Evolutionary conservation across 1,140 invertebrate genomes (phyloP).

Genomic region (Zaprionus vittiger): DNA sequence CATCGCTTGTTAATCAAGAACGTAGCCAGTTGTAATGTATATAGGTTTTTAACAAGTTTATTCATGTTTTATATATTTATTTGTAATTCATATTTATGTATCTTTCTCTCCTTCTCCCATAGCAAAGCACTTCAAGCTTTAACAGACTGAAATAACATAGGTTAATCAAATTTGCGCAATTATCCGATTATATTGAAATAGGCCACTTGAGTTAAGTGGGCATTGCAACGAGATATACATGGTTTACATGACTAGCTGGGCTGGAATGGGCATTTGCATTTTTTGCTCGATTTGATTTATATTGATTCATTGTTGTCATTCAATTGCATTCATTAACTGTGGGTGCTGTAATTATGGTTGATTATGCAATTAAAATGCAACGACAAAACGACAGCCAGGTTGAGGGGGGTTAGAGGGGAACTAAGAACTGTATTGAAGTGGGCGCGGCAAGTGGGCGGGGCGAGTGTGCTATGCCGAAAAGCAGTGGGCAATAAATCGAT

Average conservation of each 20-base stretch:
- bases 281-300: constrained; percentile 26
- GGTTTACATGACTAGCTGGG: background rate
- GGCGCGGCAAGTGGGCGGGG: background rate
- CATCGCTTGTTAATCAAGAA: too few relatives aligned
- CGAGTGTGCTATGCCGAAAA: background rate
- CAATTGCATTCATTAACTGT: background rate
- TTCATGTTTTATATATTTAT: too few relatives aligned
- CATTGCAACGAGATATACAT: background rate
- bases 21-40: too few relatives aligned
- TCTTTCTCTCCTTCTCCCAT: too few relatives aligned
- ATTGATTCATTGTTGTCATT: constrained; percentile 19
- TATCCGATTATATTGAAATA: background rate
- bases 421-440: background rate
- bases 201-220: background rate
- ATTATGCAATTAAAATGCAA: constrained; percentile 30
- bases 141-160: too few relatives aligned
- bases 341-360: constrained; percentile 3
- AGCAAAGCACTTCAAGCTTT: too few relatives aligned
- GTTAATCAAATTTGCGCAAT: background rate
- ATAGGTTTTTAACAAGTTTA: too few relatives aligned
- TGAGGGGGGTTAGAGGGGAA: background rate
- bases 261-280: constrained; percentile 1
- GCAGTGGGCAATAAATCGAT: constrained; percentile 1
- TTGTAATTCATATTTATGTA: too few relatives aligned
- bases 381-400: background rate